These are phyloP conservation scores for Calephelis perditalis DNA, from an alignment of 2,888 invertebrate species.

Conservation along the genomic window DNA sequence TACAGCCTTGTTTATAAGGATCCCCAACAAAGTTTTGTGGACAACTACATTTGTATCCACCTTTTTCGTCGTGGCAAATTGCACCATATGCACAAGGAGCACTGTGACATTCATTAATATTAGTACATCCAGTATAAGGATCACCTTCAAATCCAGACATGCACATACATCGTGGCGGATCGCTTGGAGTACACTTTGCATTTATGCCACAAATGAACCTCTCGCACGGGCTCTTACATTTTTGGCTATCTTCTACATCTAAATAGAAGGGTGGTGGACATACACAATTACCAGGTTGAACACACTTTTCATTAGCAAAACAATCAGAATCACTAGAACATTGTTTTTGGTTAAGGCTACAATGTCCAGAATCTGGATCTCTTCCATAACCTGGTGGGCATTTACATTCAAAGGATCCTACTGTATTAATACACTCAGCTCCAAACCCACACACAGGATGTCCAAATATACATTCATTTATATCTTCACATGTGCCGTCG, in stretches of 20 bases:
- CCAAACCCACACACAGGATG: slow-evolving; percentile 90
- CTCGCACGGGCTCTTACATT: slow-evolving; percentile 95
- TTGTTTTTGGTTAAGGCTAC: slow-evolving; percentile 88
- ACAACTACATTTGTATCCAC: slow-evolving; percentile 91
- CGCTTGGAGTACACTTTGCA: slow-evolving; percentile 92
- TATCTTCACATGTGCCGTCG: slow-evolving; percentile 91
- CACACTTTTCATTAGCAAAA: slow-evolving; percentile 91
- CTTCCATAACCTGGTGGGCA: slow-evolving; percentile 90
- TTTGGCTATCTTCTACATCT: slow-evolving; percentile 88
- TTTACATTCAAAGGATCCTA: slow-evolving; percentile 87
- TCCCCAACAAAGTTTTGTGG: slow-evolving; percentile 90
- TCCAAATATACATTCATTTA: slow-evolving; percentile 89
- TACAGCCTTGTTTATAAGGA: slow-evolving; percentile 90
- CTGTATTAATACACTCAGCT: slow-evolving; percentile 89
- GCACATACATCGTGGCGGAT: slow-evolving; percentile 94
- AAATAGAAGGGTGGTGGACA: slow-evolving; percentile 94
- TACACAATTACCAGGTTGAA: slow-evolving; percentile 93
- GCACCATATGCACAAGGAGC: slow-evolving; percentile 93
- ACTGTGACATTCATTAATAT: slow-evolving; percentile 91
- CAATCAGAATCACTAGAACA: slow-evolving; percentile 92
- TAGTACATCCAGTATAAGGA: slow-evolving; percentile 89
- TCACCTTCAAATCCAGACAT: slow-evolving; percentile 92
- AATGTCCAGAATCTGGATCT: slow-evolving; percentile 89
- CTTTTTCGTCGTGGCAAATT: slow-evolving; percentile 91
- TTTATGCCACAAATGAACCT: slow-evolving; percentile 93